Evolutionary conservation across 2,888 invertebrate genomes (phyloP), one percentile per base, ranked within the genome.

Genomic region (Himalopsyche kuldschensis): DNA sequence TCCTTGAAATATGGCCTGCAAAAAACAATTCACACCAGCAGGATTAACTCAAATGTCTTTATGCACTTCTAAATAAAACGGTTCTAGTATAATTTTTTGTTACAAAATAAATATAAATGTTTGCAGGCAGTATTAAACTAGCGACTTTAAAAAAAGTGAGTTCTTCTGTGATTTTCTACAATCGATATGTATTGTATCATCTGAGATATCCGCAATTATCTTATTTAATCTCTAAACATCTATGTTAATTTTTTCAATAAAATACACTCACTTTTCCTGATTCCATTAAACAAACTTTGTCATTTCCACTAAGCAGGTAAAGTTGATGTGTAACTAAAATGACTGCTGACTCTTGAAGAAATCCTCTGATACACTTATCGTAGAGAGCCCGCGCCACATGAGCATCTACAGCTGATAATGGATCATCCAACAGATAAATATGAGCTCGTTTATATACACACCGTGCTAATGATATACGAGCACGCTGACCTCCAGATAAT

Each of bases 401-500:
- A 3, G 93, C 91, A 88, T 95, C 95, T 0, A 94, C 94, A 17
- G 94, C 94, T 5, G 91, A 90, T 4, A 93, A 88, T 1, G 93
- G 92, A 86, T 95, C 94, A 86, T 95, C 95, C 69, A 95, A 88
- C 0, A 95, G 87, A 84, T 94, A 94, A 0, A 95, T 91, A 85
- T 94, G 94, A 0, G 94, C 93, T 41, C 91, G 90, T 84, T 92
- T 92, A 87, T 94, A 94, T 4, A 94, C 90, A 75, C 93, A 93
- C 15, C 94, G 89, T 0, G 92, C 92, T 0, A 92, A 84, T 0
- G 92, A 90, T 63, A 92, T 90, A 10, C 95, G 90, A 0, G 95
- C 95, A 82, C 94, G 91, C 87, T 95, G 95, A 0, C 95, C 95
- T 0, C 95, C 95, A 32, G 94, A 94, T 3, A 95, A 87, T 0